Evolutionary conservation across 1,140 invertebrate genomes (phyloP).

Genomic region (Hylaeus anthracinus): DNA sequence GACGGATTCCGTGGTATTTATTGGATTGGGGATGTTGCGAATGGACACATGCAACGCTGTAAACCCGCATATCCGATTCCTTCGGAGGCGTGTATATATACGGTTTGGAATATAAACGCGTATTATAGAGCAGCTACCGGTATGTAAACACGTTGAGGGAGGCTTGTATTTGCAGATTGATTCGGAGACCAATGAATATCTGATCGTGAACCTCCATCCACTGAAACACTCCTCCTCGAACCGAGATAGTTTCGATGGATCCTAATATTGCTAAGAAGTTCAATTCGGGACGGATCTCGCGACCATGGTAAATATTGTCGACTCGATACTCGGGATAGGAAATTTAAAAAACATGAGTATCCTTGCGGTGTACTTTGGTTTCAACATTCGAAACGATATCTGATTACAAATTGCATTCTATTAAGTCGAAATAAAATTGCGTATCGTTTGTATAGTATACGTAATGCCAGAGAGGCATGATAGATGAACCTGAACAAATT

Average conservation of each 20-base stretch:
- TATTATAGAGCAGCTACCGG: conserved; percentile 48
- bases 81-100: conserved; percentile 7
- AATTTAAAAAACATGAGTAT: background rate
- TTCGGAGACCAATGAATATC: conserved; percentile 38
- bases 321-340: background rate
- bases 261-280: background rate
- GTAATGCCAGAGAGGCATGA: too few relatives aligned
- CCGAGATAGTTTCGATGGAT: background rate
- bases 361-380: background rate
- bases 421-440: too few relatives aligned
- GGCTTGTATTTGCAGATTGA: conserved; percentile 31
- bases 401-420: too few relatives aligned
- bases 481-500: too few relatives aligned
- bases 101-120: conserved; percentile 48
- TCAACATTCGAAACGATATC: background rate
- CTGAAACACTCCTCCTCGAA: background rate
- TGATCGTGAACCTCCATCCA: conserved; percentile 7
- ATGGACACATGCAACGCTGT: conserved; percentile 13
- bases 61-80: conserved; percentile 39
- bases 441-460: too few relatives aligned
- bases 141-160: conserved; percentile 40
- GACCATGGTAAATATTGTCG: background rate
- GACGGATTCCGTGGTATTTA: conserved; percentile 1
- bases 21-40: background rate
- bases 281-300: background rate